A percentile compares a stretch with the other conserved stretches of the same genome.
Evolutionary conservation across 2,113 vertebrate species (phyloP).

Genomic region (Chaetops frenatus): DNA sequence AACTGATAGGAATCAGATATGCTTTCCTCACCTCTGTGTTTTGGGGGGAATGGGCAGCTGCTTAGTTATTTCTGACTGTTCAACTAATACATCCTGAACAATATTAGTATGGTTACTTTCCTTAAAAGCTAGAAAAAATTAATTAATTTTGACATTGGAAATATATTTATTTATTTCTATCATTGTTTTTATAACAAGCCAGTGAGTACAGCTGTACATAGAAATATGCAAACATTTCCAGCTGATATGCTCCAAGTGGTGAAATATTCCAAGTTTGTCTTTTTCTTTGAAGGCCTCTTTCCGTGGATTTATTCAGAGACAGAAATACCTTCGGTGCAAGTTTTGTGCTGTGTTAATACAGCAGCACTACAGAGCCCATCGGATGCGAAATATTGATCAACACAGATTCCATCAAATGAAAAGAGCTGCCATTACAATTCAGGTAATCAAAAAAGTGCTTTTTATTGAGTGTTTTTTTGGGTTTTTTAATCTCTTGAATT

Average conservation of each 20-base stretch:
- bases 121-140: not conserved
- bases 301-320: slow-evolving; percentile 54
- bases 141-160: not conserved
- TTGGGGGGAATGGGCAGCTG: not conserved
- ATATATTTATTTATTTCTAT: not conserved
- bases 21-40: not conserved
- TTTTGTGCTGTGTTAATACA: slow-evolving; percentile 52
- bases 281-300: slow-evolving; percentile 53
- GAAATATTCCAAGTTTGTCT: not conserved
- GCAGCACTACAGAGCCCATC: slow-evolving; percentile 48
- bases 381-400: slow-evolving; percentile 31
- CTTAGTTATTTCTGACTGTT: not conserved
- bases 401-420: slow-evolving; percentile 31
- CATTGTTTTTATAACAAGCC: not conserved
- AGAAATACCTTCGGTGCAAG: slow-evolving; percentile 43
- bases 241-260: not conserved
- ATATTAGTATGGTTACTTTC: not conserved
- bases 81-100: not conserved
- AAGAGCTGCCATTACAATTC: slow-evolving; percentile 53
- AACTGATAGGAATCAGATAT: not conserved
- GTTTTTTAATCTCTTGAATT: not conserved
- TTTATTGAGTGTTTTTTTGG: not conserved
- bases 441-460: slow-evolving; percentile 16
- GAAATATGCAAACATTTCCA: not conserved
- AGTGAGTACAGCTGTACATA: not conserved